Evolutionary conservation across 2,113 vertebrate species (phyloP), one percentile per base, ranked within the genome.

Genomic region (Bufo gargarizans): DNA sequence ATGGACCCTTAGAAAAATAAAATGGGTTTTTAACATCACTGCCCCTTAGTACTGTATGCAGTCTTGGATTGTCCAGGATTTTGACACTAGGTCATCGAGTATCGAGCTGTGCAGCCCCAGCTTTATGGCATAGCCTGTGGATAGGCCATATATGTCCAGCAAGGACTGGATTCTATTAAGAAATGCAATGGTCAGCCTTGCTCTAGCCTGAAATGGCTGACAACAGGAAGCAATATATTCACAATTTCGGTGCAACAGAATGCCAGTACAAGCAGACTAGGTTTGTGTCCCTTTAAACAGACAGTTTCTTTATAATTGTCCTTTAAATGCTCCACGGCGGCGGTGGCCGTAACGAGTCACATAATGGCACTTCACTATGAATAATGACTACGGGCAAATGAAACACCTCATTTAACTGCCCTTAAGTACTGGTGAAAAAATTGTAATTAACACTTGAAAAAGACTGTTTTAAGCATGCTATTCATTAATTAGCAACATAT

Each of bases 401-500:
- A 91, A 90, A 90, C n/a, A 83, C 79, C 90, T 83, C 74, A 90
- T 90, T 86, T 89, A 90, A 90, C 61, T 89, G 78, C 50, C 85
- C 76, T 84, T 61, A 83, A 69, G 61, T 61, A 49, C 82, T 84
- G 79, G 80, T 77, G 43, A 49, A 77, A 53, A 77, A 89, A 91
- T 61, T 80, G 84, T 89, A 91, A 90, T 47, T 92, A 88, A 84
- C 81, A 92, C 69, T 91, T 91, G 79, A 77, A 84, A 77, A 19
- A 76, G 79, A 49, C 53, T 17, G 45, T 50, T 82, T 78, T 65
- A 47, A 82, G 84, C 86, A 58, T 9, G 20, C 61, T 89, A 89
- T 90, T 89, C 86, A 90, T 90, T 90, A 88, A 92, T 90, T 91
- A 92, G 89, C 47, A 76, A 63, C 58, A 55, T 88, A 81, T 43